A percentile compares a stretch with the other conserved stretches of the same genome.
Evolutionary conservation across 2,113 vertebrate species (phyloP).

Genomic region (Atlantisia rogersi): DNA sequence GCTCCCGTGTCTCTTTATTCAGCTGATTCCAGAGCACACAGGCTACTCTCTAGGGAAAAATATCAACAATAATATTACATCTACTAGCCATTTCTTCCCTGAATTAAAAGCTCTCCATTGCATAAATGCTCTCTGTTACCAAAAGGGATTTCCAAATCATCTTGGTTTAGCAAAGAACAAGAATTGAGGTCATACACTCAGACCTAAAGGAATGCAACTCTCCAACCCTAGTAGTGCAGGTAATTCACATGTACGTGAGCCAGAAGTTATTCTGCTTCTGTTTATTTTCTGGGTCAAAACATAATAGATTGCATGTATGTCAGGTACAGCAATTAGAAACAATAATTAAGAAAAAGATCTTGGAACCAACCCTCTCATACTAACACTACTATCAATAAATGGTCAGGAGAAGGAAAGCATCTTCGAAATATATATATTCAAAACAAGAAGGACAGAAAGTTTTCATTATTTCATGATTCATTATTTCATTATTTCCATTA

Average conservation of each 20-base stretch:
- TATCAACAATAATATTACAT: background rate
- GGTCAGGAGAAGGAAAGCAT: background rate
- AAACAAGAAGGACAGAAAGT: background rate
- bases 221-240: background rate
- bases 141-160: background rate
- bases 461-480: background rate
- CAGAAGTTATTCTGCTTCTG: background rate
- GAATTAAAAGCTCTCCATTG: background rate
- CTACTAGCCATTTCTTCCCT: background rate
- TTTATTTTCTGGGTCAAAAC: background rate
- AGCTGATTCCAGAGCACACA: conserved; percentile 92
- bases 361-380: background rate
- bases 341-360: background rate
- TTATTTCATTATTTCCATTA: too few species aligned
- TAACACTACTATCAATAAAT: background rate
- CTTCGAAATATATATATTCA: background rate
- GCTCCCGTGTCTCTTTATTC: conserved; percentile 88
- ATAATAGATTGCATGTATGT: background rate
- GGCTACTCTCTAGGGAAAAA: conserved; percentile 83
- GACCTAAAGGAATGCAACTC: background rate
- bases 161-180: background rate
- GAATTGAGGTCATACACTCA: background rate
- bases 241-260: background rate
- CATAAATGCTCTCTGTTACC: background rate
- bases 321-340: background rate